These are phyloP conservation scores for Gymnogyps californianus DNA, from an alignment of 2,113 vertebrate genomes.

Conservation along the genomic window DNA sequence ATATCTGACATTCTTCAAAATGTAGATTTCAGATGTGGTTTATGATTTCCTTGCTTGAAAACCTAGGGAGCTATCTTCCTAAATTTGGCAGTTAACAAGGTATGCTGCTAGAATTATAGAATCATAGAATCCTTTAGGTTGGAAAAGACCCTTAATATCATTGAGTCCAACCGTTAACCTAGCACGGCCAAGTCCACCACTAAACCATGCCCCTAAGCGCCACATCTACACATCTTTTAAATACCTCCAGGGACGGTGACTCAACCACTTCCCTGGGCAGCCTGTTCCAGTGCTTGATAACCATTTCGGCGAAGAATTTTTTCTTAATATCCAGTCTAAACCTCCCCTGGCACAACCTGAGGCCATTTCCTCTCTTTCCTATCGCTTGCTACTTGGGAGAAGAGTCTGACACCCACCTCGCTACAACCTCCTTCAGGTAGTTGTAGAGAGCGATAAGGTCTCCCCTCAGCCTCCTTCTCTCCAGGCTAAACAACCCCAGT, in stretches of 20 bases:
- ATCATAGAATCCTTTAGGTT: neutral
- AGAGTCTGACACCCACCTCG: rapidly evolving
- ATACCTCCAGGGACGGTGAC: neutral
- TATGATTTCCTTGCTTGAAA: neutral
- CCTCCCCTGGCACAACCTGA: neutral
- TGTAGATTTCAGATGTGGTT: neutral
- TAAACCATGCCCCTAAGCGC: neutral
- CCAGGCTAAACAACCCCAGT: neutral
- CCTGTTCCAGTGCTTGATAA: neutral
- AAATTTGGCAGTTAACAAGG: neutral
- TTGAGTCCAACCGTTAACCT: neutral
- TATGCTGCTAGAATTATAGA: neutral
- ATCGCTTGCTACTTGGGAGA: neutral
- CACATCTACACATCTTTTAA: neutral
- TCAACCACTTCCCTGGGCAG: neutral
- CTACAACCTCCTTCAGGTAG: neutral
- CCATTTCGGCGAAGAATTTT: neutral
- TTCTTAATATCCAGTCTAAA: neutral
- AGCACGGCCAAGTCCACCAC: neutral
- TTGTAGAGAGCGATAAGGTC: rapidly evolving
- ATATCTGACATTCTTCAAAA: neutral
- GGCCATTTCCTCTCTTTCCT: neutral
- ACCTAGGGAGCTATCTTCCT: neutral
- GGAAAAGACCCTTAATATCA: neutral
- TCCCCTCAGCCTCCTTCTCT: neutral